Evolutionary conservation across 2,888 invertebrate species (phyloP), one percentile per base, ranked within the genome.

Genomic region (Macaria liturata): DNA sequence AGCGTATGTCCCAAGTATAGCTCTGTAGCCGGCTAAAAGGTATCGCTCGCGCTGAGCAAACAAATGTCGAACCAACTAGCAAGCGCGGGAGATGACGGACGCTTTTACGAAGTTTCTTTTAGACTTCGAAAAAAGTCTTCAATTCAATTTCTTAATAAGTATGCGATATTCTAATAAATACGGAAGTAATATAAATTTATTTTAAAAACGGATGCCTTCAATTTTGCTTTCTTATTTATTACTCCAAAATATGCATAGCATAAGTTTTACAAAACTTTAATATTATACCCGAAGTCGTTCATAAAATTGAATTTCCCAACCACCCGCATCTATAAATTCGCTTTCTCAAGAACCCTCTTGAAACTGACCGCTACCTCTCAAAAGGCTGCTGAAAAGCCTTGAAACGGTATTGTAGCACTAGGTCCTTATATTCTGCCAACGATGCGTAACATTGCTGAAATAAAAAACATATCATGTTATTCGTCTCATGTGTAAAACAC

Each of bases 11-110:
- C 34, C 7, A 37, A 37, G 34, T 37, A 37, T 37, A 42, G 42
- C 49, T 57, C 43, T 60, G 53, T 64, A 61, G 65, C 72, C 65
- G 61, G 72, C 81, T 81, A 81, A 83, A 81, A 81, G 78, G 79
- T 77, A 76, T 75, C 72, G 71, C 74, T 71, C 67, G 61, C 65
- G 68, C 70, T 74, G 69, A 68, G 69, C 75, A 78, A 80, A 80
- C 78, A 81, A 75, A 74, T 57, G 65, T 59, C 62, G 58, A 54
- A 55, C 62, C 65, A 61, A 65, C 68, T 48, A 57, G 67, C 59
- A 46, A 51, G 48, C 55, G n/a, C 9, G 34, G 44, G 51, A 61
- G 42, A 32, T 34, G 32, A 4, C 20, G 48, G 2, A 37, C 31
- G 7, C 48, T 52, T 30, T 40, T 0, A 46, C 34, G 0, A 42